Evolutionary conservation across 2,113 vertebrate species (phyloP).

Genomic region (Pomatorhinus ruficollis): DNA sequence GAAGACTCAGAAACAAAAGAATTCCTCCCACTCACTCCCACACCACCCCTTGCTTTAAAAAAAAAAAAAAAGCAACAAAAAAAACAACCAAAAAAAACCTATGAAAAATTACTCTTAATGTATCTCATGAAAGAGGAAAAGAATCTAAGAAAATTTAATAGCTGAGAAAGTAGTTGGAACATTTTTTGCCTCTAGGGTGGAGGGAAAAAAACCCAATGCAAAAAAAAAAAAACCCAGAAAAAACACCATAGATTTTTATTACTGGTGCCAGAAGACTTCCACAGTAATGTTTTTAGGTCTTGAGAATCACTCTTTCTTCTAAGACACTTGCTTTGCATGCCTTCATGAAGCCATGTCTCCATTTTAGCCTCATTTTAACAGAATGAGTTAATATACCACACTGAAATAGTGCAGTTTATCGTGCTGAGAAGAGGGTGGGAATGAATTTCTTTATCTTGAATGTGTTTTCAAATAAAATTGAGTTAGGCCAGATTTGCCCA

Average conservation of each 20-base stretch:
- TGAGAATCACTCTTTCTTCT: neutral
- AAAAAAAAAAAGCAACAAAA: neutral
- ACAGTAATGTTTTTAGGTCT: neutral
- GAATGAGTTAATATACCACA: neutral
- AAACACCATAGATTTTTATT: neutral
- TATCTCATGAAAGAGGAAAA: neutral
- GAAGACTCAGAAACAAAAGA: neutral
- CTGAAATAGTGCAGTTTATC: neutral
- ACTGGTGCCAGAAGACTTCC: neutral
- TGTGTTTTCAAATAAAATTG: neutral
- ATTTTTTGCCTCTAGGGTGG: neutral
- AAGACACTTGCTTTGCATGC: neutral
- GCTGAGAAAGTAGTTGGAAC: neutral
- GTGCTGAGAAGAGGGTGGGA: neutral
- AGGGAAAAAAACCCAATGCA: neutral
- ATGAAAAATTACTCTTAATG: neutral
- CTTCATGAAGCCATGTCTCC: neutral
- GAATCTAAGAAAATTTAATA: neutral
- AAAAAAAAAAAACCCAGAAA: neutral
- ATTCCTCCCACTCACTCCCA: neutral
- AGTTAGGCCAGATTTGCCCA: neutral
- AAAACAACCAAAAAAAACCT: too few relatives aligned
- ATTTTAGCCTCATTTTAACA: neutral
- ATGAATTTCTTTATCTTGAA: neutral
- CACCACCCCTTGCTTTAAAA: fast-evolving